Evolutionary conservation across 53 echinoderm and acorn worm species (phyloP).

Genomic region (Luidia sarsii): DNA sequence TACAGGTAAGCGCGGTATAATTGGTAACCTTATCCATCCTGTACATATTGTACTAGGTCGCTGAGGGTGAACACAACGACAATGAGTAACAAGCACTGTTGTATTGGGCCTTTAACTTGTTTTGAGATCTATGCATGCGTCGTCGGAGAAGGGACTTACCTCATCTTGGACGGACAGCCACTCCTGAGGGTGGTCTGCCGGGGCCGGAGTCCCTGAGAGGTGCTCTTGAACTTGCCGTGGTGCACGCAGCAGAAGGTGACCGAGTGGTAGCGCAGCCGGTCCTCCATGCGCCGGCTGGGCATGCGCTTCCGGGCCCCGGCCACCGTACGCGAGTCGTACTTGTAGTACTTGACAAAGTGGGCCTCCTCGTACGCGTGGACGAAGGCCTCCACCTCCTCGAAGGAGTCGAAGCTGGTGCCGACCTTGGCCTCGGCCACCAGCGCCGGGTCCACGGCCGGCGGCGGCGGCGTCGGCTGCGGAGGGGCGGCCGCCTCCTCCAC

Average conservation of each 20-base stretch:
- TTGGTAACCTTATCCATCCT: too few relatives aligned
- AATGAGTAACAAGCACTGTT: background rate
- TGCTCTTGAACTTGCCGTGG: background rate
- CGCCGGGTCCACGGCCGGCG: too few relatives aligned
- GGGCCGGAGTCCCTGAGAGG: background rate
- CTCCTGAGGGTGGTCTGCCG: background rate
- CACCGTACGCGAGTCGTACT: constrained; percentile 1
- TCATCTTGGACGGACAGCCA: background rate
- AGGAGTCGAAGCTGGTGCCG: constrained; percentile 1
- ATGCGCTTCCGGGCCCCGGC: background rate
- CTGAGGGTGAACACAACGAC: background rate
- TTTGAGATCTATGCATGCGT: background rate
- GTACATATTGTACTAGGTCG: too few relatives aligned
- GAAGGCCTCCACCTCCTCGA: constrained; percentile 10
- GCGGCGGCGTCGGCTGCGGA: too few relatives aligned
- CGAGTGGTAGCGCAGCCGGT: background rate
- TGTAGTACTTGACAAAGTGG: background rate
- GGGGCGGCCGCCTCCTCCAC: too few relatives aligned
- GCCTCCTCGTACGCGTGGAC: background rate
- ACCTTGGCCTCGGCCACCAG: background rate
- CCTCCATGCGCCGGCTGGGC: background rate
- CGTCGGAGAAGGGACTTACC: constrained; percentile 3
- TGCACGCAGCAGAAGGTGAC: constrained; percentile 11
- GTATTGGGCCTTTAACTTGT: background rate
- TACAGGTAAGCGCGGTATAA: too few relatives aligned